Conservation (phyloP, 92 coral and sea anemone genomes). For the Umimayanthus kanabou region DNA sequence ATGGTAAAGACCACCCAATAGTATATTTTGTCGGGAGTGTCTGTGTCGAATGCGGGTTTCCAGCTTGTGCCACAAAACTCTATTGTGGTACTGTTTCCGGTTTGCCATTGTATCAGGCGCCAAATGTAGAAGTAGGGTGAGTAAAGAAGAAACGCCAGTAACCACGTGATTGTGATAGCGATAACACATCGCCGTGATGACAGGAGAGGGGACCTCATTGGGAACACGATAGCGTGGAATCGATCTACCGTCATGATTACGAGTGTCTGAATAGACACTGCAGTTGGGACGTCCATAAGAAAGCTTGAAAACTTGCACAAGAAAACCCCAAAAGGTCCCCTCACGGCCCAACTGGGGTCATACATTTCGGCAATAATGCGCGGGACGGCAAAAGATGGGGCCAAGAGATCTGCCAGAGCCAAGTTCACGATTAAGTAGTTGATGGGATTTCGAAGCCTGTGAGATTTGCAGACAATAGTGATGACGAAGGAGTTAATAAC, state of each 20-base stretch:
- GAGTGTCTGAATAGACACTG: not conserved
- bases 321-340: constrained; percentile 22
- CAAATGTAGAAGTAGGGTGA: not conserved
- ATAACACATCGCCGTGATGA: not conserved
- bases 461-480: constrained; percentile 1
- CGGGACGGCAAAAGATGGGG: constrained; percentile 21
- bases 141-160: not conserved
- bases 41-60: not conserved
- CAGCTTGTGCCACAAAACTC: not conserved
- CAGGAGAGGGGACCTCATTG: not conserved
- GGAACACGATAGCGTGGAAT: constrained; percentile 27
- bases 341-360: constrained; percentile 18
- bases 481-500: constrained; percentile 1
- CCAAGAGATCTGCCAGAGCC: constrained; percentile 13
- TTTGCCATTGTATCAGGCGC: not conserved
- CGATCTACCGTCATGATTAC: constrained; percentile 20
- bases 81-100: not conserved
- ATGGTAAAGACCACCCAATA: not conserved
- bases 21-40: not conserved
- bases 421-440: constrained; percentile 21
- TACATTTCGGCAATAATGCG: constrained; percentile 2
- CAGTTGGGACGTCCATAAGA: not conserved
- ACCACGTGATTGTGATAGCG: constrained; percentile 8
- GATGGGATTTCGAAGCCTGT: not conserved
- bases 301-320: constrained; percentile 27